Evolutionary conservation across 1,140 invertebrate genomes (phyloP), one percentile per base, ranked within the genome.

Genomic region (Heliconius hewitsoni): DNA sequence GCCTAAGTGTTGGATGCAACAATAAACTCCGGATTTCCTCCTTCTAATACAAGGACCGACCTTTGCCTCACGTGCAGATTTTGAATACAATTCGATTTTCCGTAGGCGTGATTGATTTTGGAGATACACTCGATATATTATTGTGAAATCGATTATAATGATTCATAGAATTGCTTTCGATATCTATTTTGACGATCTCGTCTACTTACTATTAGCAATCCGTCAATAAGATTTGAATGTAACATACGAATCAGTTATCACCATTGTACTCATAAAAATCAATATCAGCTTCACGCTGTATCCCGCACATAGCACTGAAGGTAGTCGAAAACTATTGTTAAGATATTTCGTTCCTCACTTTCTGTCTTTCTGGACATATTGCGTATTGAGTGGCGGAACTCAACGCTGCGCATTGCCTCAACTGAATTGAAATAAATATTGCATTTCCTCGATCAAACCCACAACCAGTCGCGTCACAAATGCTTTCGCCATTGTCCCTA

Each of bases 11-110:
- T 84, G 89, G 81, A 88, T 89, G 87, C 86, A 88, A 93, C 89
- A 94, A 93, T 91, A 82, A 79, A 75, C 81, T 84, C 93, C 93
- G 93, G 93, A 94, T 94, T 93, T 94, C 93, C 93, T 94, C 91
- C 90, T 85, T 90, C 86, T 93, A 93, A 93, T 93, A 89, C 89
- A 87, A 91, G 88, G 79, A 87, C 84, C 90, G 86, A 90, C 87
- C 89, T 91, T 88, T 89, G 86, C 73, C 90, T 94, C 93, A 94
- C 93, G 93, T 94, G 93, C 90, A 90, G 91, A 92, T 91, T 89
- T 82, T 88, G 87, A 90, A 93, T 92, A 88, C 83, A 86, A 87
- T 86, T 86, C 86, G 82, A 89, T 91, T 91, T 91, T 92, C 86
- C 88, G 88, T 89, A 86, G 93, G 93, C 91, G 93, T 94, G 91